Evolutionary conservation across 2,113 vertebrate genomes (phyloP).

Genomic region (Prolemur simus): DNA sequence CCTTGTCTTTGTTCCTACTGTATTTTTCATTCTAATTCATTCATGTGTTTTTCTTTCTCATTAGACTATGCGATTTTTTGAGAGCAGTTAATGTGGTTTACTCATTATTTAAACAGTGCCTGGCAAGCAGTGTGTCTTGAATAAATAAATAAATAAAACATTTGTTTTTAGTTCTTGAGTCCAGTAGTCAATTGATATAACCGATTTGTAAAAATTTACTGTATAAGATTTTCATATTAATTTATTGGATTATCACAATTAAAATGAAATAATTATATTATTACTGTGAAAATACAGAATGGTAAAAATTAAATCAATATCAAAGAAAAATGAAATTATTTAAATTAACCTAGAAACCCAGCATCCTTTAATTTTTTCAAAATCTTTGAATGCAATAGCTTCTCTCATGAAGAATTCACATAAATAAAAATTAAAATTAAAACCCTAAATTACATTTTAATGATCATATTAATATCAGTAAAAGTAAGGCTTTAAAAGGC

Average conservation of each 20-base stretch:
- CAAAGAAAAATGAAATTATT: neutral
- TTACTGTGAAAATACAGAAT: neutral
- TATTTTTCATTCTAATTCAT: neutral
- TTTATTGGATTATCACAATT: neutral
- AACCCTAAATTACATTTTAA: neutral
- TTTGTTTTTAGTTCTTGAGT: neutral
- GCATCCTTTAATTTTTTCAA: neutral
- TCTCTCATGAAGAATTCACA: neutral
- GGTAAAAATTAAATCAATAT: neutral
- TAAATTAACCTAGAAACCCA: neutral
- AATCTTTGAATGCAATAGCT: neutral
- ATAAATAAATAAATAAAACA: neutral
- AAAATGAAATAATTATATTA: neutral
- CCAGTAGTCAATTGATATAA: neutral
- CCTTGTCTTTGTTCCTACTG: neutral
- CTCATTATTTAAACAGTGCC: neutral
- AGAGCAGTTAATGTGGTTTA: neutral
- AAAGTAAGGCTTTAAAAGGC: neutral
- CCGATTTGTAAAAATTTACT: neutral
- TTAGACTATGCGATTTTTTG: neutral
- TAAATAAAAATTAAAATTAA: neutral
- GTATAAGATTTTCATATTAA: neutral
- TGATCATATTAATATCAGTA: neutral
- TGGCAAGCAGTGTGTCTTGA: neutral
- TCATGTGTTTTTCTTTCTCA: neutral